phyloP scores from a whole-genome alignment of 2,888 invertebrate genomes.

The Ectobius pallidus region DNA sequence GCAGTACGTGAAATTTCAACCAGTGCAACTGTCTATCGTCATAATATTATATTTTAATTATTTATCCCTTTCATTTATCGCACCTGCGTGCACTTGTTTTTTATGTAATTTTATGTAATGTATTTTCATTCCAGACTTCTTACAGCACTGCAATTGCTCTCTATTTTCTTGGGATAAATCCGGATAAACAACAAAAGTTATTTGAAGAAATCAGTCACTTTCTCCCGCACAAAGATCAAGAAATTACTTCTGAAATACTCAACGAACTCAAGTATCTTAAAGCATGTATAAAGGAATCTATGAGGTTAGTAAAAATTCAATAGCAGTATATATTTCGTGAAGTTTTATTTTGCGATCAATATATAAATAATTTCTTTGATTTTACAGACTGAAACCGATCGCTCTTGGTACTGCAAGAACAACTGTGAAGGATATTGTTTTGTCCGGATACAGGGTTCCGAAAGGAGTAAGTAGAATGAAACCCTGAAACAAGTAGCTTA shows the following conservation, averaged over 20 bases:
- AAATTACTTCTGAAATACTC: constrained; percentile 51
- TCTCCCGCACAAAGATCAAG: constrained; percentile 42
- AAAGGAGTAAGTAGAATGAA: constrained; percentile 58
- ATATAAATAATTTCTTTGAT: neutral
- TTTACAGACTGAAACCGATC: constrained; percentile 60
- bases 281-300: constrained; percentile 47
- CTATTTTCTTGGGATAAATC: constrained; percentile 63
- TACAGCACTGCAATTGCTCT: constrained; percentile 55
- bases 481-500: too few relatives aligned
- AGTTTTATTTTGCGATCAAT: neutral
- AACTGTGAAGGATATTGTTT: constrained; percentile 60
- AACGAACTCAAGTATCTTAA: constrained; percentile 53
- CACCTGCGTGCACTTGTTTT: too few relatives aligned
- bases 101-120: neutral
- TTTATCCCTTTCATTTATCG: too few relatives aligned
- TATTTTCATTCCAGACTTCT: constrained; percentile 47
- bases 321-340: neutral
- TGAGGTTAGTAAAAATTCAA: constrained; percentile 33
- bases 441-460: constrained; percentile 69
- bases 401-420: constrained; percentile 62
- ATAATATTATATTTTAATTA: too few relatives aligned
- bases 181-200: constrained; percentile 59
- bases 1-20: neutral
- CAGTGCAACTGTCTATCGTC: too few relatives aligned
- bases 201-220: constrained; percentile 50